Evolutionary conservation across 2,113 vertebrate species (phyloP).

Genomic region (Tetrao urogallus): DNA sequence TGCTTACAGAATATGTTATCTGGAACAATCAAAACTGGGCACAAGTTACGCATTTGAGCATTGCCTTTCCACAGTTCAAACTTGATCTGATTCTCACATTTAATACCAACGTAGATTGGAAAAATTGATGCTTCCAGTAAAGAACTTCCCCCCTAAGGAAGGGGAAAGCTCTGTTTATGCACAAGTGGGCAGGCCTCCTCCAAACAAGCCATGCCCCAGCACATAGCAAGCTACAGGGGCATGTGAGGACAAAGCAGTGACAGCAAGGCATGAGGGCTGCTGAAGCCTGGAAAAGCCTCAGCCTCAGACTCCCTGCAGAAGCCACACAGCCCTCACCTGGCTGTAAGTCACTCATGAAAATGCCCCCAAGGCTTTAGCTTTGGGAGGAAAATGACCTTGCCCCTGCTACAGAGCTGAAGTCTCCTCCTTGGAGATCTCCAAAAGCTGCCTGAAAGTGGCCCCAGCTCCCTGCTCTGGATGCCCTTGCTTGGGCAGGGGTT

Average conservation of each 20-base stretch:
- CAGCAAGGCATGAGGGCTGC: not conserved
- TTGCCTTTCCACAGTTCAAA: not conserved
- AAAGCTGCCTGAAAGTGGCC: too few relatives aligned
- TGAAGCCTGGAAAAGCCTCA: not conserved
- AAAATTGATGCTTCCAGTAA: not conserved
- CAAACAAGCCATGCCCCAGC: not conserved
- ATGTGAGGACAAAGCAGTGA: not conserved
- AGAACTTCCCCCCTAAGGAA: not conserved
- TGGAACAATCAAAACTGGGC: not conserved
- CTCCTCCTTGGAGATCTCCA: too few relatives aligned
- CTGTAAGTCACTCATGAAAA: not conserved
- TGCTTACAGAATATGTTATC: not conserved
- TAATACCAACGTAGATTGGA: not conserved
- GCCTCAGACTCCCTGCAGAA: not conserved
- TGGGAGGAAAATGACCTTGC: not conserved
- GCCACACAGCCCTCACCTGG: not conserved
- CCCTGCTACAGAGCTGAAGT: not conserved
- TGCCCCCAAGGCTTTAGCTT: not conserved
- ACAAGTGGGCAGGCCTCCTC: not conserved
- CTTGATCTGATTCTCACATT: not conserved
- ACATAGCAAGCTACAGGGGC: not conserved
- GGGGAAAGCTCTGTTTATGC: not conserved
- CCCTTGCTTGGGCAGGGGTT: too few relatives aligned
- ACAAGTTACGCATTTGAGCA: not conserved
- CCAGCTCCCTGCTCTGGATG: too few relatives aligned